A percentile compares a stretch with the other conserved stretches of the same genome.
Evolutionary conservation across 2,888 invertebrate genomes (phyloP).

Genomic region (Tenthredo scrophulariae): DNA sequence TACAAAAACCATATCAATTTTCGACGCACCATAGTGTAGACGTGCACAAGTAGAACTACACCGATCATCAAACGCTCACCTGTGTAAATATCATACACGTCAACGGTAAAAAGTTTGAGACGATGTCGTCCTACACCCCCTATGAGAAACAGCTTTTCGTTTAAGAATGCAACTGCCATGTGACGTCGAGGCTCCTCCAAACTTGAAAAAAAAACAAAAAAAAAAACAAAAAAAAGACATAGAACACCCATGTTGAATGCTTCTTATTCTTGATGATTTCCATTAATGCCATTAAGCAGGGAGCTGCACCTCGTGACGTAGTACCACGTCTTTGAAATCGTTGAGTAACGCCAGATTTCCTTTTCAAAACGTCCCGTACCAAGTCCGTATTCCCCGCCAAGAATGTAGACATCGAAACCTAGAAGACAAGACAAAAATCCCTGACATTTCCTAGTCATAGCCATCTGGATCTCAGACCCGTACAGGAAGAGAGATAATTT

Average conservation of each 20-base stretch:
- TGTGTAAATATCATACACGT: slow-evolving; percentile 67
- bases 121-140: slow-evolving; percentile 70
- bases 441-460: not conserved
- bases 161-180: slow-evolving; percentile 68
- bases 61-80: slow-evolving; percentile 57
- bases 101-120: slow-evolving; percentile 64
- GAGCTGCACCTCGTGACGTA: slow-evolving; percentile 62
- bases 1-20: too few species aligned
- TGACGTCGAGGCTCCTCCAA: slow-evolving; percentile 67
- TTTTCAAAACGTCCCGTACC: slow-evolving; percentile 68
- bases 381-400: slow-evolving; percentile 69
- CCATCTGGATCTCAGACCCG: too few species aligned
- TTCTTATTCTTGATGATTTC: not conserved
- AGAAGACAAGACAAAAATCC: not conserved
- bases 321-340: slow-evolving; percentile 70
- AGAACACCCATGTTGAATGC: not conserved
- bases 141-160: slow-evolving; percentile 66
- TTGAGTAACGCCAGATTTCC: slow-evolving; percentile 69
- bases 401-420: slow-evolving; percentile 69
- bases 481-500: too few species aligned
- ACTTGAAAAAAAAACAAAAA: slow-evolving; percentile 56
- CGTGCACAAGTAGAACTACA: not conserved
- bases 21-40: not conserved
- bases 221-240: not conserved
- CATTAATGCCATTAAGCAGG: not conserved